These are phyloP conservation scores for Ciconia nigra DNA, from an alignment of 2,797 vertebrate genomes.

Conservation along the genomic window DNA sequence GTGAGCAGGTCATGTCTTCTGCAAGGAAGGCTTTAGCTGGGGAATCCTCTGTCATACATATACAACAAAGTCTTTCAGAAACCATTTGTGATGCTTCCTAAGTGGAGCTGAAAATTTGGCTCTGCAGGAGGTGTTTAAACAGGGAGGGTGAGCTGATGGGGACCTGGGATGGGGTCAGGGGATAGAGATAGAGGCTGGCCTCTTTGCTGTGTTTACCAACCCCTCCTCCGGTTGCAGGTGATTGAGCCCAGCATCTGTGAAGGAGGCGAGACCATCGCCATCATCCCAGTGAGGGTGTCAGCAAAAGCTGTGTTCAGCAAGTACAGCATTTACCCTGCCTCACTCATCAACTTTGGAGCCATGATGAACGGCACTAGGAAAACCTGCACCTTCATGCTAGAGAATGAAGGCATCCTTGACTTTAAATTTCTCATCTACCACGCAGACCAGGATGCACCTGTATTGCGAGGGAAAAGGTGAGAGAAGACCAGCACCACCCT, in stretches of 20 bases:
- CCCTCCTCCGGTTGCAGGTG: slow-evolving; percentile 71
- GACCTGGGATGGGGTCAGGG: too few relatives aligned
- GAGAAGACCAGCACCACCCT: background rate
- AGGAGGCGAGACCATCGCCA: slow-evolving; percentile 75
- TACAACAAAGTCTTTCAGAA: background rate
- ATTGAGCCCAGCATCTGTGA: slow-evolving; percentile 79
- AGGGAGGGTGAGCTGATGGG: background rate
- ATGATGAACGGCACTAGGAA: slow-evolving; percentile 77
- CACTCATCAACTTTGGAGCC: slow-evolving; percentile 82
- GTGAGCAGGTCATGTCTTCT: background rate
- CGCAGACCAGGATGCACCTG: slow-evolving; percentile 26
- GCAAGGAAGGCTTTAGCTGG: background rate
- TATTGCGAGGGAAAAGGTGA: slow-evolving; percentile 70
- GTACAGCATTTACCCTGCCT: slow-evolving; percentile 81
- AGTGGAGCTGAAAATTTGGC: background rate
- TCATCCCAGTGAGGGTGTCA: slow-evolving; percentile 80
- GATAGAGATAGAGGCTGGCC: background rate
- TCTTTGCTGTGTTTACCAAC: background rate
- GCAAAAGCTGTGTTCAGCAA: slow-evolving; percentile 80
- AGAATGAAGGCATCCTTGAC: slow-evolving; percentile 83
- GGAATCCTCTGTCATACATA: background rate
- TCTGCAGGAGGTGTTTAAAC: background rate
- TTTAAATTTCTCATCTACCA: slow-evolving; percentile 76
- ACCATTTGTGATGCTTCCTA: background rate
- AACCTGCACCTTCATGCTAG: slow-evolving; percentile 75